Evolutionary conservation across 1,140 invertebrate genomes (phyloP).

Genomic region (Tetramorium alpestre): DNA sequence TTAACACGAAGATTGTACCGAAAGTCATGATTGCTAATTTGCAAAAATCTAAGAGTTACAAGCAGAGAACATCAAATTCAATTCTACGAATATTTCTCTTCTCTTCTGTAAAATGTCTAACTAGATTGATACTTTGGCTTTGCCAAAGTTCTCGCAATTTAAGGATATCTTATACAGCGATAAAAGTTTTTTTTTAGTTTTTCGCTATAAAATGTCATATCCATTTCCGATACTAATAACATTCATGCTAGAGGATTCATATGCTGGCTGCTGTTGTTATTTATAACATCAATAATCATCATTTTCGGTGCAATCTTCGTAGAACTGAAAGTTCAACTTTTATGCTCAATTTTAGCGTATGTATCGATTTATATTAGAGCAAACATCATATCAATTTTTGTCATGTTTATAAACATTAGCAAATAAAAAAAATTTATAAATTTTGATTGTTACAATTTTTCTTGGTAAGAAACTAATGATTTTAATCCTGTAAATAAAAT

Average conservation of each 20-base stretch:
- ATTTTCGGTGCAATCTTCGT: background rate
- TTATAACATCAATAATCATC: background rate
- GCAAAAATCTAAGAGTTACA: background rate
- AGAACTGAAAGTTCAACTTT: slow-evolving; percentile 16
- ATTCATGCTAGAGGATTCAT: background rate
- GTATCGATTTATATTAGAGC: background rate
- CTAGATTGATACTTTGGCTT: background rate
- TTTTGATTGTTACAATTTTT: background rate
- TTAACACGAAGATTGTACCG: slow-evolving; percentile 12
- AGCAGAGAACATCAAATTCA: background rate
- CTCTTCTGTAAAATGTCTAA: background rate
- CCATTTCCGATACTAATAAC: background rate
- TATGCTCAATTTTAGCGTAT: background rate
- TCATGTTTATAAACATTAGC: background rate
- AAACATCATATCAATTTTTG: background rate
- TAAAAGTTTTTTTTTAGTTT: background rate
- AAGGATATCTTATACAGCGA: background rate
- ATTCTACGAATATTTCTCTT: background rate
- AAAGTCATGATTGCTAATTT: background rate
- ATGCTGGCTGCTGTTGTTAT: no score
- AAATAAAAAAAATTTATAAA: slow-evolving; percentile 23
- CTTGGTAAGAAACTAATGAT: background rate
- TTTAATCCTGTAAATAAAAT: background rate
- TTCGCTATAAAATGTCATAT: background rate
- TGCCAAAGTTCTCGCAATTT: background rate